Percentiles rank a stretch among this genome's conserved stretches.
These are phyloP conservation scores for Umimayanthus kanabou DNA, from an alignment of 92 coral and sea anemone species.

Conservation along the genomic window DNA sequence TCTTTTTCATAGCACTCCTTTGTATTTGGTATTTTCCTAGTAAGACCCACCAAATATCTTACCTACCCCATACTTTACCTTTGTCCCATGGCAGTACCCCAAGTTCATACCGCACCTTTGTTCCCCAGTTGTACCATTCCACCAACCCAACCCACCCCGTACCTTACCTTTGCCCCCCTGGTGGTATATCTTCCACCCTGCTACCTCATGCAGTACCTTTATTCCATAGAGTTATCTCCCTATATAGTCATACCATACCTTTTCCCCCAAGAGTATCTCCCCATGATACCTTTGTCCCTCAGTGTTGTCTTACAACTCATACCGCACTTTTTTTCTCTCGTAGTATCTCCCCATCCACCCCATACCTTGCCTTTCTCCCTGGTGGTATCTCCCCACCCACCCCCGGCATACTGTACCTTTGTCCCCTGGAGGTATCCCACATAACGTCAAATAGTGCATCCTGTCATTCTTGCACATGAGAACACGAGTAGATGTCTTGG, in stretches of 20 bases:
- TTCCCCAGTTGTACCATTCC: neutral
- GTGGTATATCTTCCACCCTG: no score
- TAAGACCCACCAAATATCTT: no score
- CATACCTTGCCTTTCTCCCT: neutral
- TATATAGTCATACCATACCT: no score
- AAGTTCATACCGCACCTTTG: neutral
- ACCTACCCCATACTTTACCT: neutral
- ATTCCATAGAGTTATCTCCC: no score
- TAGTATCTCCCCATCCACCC: neutral
- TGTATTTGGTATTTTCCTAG: no score
- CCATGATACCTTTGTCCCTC: neutral
- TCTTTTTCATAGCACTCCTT: no score
- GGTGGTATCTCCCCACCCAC: slow-evolving; percentile 49
- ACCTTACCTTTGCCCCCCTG: no score
- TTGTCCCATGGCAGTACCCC: neutral
- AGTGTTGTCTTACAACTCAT: slow-evolving; percentile 45
- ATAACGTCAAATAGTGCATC: slow-evolving; percentile 67
- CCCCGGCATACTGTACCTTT: slow-evolving; percentile 24
- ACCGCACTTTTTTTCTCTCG: neutral
- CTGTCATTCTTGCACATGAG: slow-evolving; percentile 72
- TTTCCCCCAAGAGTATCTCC: no score
- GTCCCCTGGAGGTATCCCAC: slow-evolving; percentile 42
- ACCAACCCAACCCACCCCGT: no score
- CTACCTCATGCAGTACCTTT: no score
- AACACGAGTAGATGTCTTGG: slow-evolving; percentile 74